phyloP scores from a whole-genome alignment of 1,140 invertebrate genomes.

The Zaprionus tsacasi region DNA sequence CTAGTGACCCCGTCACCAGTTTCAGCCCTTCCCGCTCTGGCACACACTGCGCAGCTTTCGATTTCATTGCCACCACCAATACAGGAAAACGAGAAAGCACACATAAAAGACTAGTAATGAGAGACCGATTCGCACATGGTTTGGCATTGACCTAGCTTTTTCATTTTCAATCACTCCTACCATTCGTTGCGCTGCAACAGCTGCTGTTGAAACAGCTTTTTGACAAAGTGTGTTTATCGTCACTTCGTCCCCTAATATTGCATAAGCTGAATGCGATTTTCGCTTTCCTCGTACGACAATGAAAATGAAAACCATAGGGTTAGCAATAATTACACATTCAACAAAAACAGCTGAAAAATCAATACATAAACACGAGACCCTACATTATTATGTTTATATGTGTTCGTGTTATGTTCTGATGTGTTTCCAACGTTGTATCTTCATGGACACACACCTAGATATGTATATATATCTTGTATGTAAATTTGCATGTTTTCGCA shows the following conservation, averaged over 20 bases:
- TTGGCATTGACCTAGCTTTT: constrained; percentile 66
- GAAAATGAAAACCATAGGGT: constrained; percentile 18
- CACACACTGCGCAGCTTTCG: constrained; percentile 60
- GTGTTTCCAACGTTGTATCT: background rate
- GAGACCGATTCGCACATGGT: constrained; percentile 58
- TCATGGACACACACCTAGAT: background rate
- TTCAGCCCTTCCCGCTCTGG: background rate
- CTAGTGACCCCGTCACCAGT: constrained; percentile 36
- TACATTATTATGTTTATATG: background rate
- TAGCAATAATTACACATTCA: constrained; percentile 4
- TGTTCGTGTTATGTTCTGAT: background rate
- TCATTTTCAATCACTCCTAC: constrained; percentile 22
- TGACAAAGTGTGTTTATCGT: background rate
- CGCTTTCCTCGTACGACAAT: constrained; percentile 12
- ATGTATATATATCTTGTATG: background rate
- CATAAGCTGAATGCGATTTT: constrained; percentile 38
- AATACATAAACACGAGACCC: constrained; percentile 37
- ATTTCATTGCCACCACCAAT: constrained; percentile 45
- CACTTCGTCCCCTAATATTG: constrained; percentile 15
- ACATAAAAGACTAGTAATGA: constrained; percentile 6
- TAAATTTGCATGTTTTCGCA: constrained; percentile 12
- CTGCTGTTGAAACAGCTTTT: constrained; percentile 14
- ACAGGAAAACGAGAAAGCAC: constrained; percentile 21
- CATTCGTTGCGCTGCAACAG: constrained; percentile 23
- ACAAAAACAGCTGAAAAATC: constrained; percentile 62